Conservation (phyloP, 2,113 vertebrate species). For the Calypte anna region DNA sequence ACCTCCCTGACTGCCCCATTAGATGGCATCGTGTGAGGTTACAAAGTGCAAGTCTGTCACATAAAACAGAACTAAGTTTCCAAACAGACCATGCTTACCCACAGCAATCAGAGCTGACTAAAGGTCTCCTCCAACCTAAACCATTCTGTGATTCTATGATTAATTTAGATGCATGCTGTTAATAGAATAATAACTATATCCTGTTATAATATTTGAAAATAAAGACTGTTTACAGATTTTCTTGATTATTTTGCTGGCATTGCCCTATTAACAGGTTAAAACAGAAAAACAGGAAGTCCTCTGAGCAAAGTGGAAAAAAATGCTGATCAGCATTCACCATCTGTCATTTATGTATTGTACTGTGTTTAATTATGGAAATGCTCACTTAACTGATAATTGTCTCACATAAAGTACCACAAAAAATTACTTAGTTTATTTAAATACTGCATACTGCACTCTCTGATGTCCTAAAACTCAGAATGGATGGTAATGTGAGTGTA, state of each 20-base stretch:
- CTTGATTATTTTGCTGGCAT: not conserved
- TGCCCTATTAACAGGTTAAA: not conserved
- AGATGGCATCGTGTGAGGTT: not conserved
- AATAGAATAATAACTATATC: not conserved
- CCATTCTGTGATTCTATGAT: not conserved
- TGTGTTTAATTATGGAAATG: constrained; percentile 72
- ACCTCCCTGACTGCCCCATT: not conserved
- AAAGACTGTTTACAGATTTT: not conserved
- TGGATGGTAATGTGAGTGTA: not conserved
- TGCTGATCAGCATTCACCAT: constrained; percentile 46
- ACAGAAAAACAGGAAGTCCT: not conserved
- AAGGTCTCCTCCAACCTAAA: too few relatives aligned
- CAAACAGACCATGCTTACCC: not conserved
- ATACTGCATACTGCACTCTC: not conserved
- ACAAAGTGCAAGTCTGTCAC: not conserved
- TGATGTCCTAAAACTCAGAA: not conserved
- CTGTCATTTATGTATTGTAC: constrained; percentile 59
- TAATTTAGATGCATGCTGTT: not conserved
- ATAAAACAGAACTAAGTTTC: not conserved
- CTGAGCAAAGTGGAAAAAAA: not conserved
- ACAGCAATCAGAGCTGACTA: not conserved
- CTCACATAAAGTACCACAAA: not conserved
- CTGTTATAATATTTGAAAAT: not conserved
- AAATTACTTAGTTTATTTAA: not conserved
- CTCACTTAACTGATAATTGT: constrained; percentile 15